Evolutionary conservation across 2,113 vertebrate species (phyloP), one percentile per base, ranked within the genome.

Genomic region (Athene noctua): DNA sequence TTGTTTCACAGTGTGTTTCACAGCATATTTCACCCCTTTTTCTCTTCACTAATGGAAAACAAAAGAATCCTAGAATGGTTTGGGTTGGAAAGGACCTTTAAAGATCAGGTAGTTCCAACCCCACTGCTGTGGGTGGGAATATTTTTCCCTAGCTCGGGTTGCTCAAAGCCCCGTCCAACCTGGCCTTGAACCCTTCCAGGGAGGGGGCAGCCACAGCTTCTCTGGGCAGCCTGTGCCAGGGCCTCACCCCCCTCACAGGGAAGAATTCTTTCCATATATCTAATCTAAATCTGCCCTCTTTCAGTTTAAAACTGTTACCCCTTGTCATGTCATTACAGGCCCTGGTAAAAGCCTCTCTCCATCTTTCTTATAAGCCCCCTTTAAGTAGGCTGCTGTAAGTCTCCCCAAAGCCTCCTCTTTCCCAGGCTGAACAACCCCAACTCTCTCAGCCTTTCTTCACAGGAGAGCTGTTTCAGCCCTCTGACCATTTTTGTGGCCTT

Each of bases 51-150:
- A 70, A 12, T 12, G 15, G 55, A 38, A 86, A 94, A 81, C 25
- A 47, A 36, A 87, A 44, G 26, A 40, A 36, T n/a, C 11, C 13
- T 32, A 36, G 34, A 4, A 12, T 9, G 21, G 18, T 18, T 59
- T 85, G 66, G 6, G 15, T 38, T 74, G 58, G 21, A 67, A 57
- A 2, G 26, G 40, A 54, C 21, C 5, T 80, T 54, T 46, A 12
- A 77, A 52, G 26, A 1, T 6, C 12, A 25, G 1, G 21, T 3
- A 4, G 1, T 54, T 0, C 14, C 25, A 51, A 2, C 4, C 3
- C 6, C 6, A 7, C 22, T 40, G 51, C 70, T 2, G 4, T 7
- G 19, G 30, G 16, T 2, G 13, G 14, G 29, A 14, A 29, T 51
- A 62, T 1, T 34, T 81, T 0, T 19, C 36, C 29, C 23, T 2